phyloP scores from a whole-genome alignment of 2,797 vertebrate species.

The Emys orbicularis region DNA sequence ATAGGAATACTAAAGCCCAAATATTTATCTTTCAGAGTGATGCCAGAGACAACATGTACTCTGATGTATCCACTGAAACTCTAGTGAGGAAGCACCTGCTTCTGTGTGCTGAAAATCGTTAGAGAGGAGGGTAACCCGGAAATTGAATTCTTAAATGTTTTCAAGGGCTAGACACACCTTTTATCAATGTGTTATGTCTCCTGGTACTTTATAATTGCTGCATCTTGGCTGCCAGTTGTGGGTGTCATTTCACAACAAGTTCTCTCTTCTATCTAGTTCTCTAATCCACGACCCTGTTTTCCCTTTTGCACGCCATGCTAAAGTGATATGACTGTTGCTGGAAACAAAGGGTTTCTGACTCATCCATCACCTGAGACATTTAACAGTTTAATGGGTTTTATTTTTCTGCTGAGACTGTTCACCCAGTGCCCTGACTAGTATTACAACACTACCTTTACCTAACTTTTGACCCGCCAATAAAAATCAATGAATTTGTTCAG shows the following conservation, averaged over 20 bases:
- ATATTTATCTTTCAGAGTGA: not conserved
- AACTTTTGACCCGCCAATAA: slow-evolving; percentile 54
- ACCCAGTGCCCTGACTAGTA: not conserved
- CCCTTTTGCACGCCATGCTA: slow-evolving; percentile 60
- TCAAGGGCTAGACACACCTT: not conserved
- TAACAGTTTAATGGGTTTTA: slow-evolving; percentile 46
- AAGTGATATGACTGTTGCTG: slow-evolving; percentile 41
- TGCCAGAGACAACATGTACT: not conserved
- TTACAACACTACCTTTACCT: slow-evolving; percentile 29
- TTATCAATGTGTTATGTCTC: slow-evolving; percentile 27
- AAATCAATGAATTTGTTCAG: slow-evolving; percentile 11
- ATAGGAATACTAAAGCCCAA: not conserved
- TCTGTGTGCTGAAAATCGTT: not conserved
- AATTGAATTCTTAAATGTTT: slow-evolving; percentile 29
- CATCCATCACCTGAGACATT: slow-evolving; percentile 60
- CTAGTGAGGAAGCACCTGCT: slow-evolving; percentile 25
- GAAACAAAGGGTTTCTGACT: slow-evolving; percentile 70
- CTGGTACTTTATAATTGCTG: slow-evolving; percentile 45
- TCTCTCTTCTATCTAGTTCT: slow-evolving; percentile 52
- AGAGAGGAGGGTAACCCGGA: slow-evolving; percentile 14
- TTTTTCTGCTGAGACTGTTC: slow-evolving; percentile 60
- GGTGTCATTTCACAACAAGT: slow-evolving; percentile 52
- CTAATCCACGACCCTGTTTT: slow-evolving; percentile 46
- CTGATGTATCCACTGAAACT: not conserved
- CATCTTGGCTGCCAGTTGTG: slow-evolving; percentile 54